phyloP scores from a whole-genome alignment of 2,113 vertebrate species.

The Neodontobutis hainanensis region DNA sequence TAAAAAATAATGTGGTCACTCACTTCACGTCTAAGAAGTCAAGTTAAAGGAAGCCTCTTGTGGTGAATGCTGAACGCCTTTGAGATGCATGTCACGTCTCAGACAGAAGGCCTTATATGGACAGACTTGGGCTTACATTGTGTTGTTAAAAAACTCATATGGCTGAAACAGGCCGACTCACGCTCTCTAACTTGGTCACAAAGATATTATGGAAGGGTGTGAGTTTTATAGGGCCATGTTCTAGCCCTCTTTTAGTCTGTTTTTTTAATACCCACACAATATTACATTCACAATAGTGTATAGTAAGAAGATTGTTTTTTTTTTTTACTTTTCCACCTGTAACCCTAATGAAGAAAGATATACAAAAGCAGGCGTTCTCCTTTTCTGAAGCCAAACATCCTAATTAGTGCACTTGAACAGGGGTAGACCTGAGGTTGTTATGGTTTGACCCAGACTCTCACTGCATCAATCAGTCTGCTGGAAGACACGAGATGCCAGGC shows the following conservation, averaged over 20 bases:
- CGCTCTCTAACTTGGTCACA: background rate
- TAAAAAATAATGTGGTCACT: conserved; percentile 42
- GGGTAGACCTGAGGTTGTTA: conserved; percentile 54
- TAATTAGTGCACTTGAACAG: conserved; percentile 53
- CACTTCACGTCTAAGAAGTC: conserved; percentile 47
- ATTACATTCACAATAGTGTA: no score
- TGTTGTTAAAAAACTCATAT: conserved; percentile 31
- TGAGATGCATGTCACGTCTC: conserved; percentile 55
- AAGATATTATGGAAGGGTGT: background rate
- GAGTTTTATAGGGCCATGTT: conserved; percentile 4
- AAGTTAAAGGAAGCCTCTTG: conserved; percentile 68
- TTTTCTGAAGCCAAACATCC: conserved; percentile 51
- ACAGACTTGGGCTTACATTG: conserved; percentile 27
- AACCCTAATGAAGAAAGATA: background rate
- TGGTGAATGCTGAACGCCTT: conserved; percentile 45
- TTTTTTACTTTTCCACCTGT: no score
- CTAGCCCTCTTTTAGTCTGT: background rate
- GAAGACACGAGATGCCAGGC: conserved; percentile 52
- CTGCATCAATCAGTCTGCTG: conserved; percentile 48
- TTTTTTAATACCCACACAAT: no score
- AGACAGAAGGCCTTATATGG: conserved; percentile 66
- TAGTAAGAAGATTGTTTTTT: no score
- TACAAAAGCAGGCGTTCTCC: conserved; percentile 17
- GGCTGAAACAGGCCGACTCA: conserved; percentile 13
- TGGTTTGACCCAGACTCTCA: conserved; percentile 55